Evolutionary conservation across 2,797 vertebrate species (phyloP), one percentile per base, ranked within the genome.

Genomic region (Tokudaia tokunoshimensis): DNA sequence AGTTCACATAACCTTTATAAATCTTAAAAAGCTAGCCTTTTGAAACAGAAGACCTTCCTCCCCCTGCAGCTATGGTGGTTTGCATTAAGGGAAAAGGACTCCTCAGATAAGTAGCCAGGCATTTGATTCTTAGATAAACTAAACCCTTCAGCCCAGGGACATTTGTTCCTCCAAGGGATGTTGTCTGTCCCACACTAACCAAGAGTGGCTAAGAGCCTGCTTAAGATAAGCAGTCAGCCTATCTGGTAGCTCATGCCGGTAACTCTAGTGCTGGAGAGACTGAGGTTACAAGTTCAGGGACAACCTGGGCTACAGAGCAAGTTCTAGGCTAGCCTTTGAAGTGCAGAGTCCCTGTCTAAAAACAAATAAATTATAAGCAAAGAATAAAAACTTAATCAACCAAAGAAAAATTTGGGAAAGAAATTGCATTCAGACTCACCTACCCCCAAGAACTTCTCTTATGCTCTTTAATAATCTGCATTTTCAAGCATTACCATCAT

Each of bases 321-420:
- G 37, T 24, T 47, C 86, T 20, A 89, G 37, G 37, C 70, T 59
- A 59, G 37, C 52, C 37, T 89, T 57, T 44, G 15, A 88, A 88
- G 15, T 41, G 26, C 67, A 57, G 14, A 41, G 24, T 72, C 63
- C 19, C 31, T 50, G 9, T 47, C 67, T 57, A 24, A 87, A 76
- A 94, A 70, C 41, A 83, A 83, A 84, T 84, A 63, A 63, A 31
- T 65, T 65, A 31, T 47, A 85, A 85, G 29, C 41, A 85, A 95
- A 95, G 72, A 72, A 41, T 67, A 90, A 92, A 86, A 96, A 52
- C 2, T 11, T 3, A 95, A 72, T 70, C 15, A 3, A 84, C 10
- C 92, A 44, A 85, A 97, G 47, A 86, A 81, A 92, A 79, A 31
- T 9, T 76, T 94, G 20, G 81, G 63, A 70, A 96, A 89, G 22